Evolutionary conservation across 1,140 invertebrate genomes (phyloP), one percentile per base, ranked within the genome.

Genomic region (Achatina immaculata): DNA sequence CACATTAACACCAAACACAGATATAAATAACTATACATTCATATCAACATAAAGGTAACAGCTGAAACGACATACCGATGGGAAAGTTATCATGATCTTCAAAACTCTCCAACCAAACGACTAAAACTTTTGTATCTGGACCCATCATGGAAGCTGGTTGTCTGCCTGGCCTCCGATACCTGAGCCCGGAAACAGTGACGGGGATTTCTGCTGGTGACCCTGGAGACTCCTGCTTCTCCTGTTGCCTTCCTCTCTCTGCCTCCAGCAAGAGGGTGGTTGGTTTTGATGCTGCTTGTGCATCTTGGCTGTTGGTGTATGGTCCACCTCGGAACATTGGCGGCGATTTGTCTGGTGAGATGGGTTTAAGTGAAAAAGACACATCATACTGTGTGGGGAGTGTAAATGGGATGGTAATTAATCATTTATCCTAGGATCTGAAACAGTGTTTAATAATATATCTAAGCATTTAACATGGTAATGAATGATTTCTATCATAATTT

Each of bases 101-200:
- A 87, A 95, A 95, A 90, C 95, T 97, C 91, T 99, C 97, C 42
- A 99, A 89, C 98, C 97, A 99, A 28, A 98, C 95, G 6, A 99
- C 94, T 88, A 98, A 95, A 55, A 99, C 95, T 92, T 97, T 97
- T 0, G 90, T 91, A 81, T 93, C 92, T n/a, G 87, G 88, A 34
- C 88, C 88, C 68, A 84, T 85, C 83, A 86, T 87, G 34, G 83
- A 51, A 9, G 86, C 81, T 4, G 84, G 84, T 69, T 89, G 86
- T n/a, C 89, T 83, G 1, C 89, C 87, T 48, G 82, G 75, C 31
- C 84, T 69, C 0, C 86, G 80, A 0, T 65, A 72, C 84, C 81
- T 77, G 24, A 81, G 65, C 62, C 82, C 36, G 84, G 82, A 19
- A 89, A 88, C 48, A 89, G 81, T 58, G 86, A 86, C 34, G 91